Evolutionary conservation across 92 coral and sea anemone genomes (phyloP).

Genomic region (Heteractis magnifica): DNA sequence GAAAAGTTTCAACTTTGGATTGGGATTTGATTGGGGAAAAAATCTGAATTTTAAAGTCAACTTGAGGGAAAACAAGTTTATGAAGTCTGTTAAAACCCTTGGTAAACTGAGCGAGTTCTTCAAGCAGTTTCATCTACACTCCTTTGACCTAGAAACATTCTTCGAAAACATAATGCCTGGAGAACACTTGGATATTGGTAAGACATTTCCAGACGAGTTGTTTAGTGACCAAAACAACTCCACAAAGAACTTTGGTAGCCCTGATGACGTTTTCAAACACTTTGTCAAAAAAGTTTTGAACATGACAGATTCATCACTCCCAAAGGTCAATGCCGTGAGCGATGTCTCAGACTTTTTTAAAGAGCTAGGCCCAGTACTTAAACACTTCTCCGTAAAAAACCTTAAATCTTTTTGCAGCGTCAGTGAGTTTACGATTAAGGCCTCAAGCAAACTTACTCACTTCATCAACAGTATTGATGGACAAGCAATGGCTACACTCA

Average conservation of each 20-base stretch:
- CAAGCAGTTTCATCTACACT: constrained; percentile 57
- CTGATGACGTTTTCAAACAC: constrained; percentile 56
- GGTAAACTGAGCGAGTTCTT: constrained; percentile 59
- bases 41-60: constrained; percentile 68
- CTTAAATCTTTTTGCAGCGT: constrained; percentile 71
- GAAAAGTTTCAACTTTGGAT: constrained; percentile 68
- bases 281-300: constrained; percentile 54
- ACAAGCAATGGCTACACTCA: constrained; percentile 62
- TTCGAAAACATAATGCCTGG: constrained; percentile 74
- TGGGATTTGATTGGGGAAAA: constrained; percentile 77
- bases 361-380: constrained; percentile 63
- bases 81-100: constrained; percentile 47
- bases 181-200: constrained; percentile 43
- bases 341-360: constrained; percentile 84
- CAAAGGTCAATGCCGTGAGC: constrained; percentile 67
- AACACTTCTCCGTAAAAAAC: constrained; percentile 57
- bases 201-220: constrained; percentile 34
- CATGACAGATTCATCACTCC: constrained; percentile 50
- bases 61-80: constrained; percentile 56
- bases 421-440: constrained; percentile 66
- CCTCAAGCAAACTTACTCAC: constrained; percentile 64
- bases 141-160: constrained; percentile 64
- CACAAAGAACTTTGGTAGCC: constrained; percentile 24
- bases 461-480: constrained; percentile 77
- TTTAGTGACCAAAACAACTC: constrained; percentile 20